Evolutionary conservation across 2,888 invertebrate species (phyloP).

Genomic region (Drosophila subquinaria): DNA sequence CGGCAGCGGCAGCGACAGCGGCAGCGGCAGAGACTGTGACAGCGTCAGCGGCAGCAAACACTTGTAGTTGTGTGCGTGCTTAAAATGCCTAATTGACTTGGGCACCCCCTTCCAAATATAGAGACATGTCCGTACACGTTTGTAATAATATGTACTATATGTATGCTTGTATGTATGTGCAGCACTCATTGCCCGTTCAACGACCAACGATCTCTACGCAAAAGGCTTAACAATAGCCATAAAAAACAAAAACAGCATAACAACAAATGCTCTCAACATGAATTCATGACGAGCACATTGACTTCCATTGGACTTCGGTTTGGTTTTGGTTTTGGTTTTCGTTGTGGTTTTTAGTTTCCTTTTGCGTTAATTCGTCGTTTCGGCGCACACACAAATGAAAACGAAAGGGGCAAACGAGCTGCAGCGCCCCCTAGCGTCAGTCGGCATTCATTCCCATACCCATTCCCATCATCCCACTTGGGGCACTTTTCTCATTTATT

Average conservation of each 20-base stretch:
- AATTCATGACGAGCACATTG: slow-evolving; percentile 74
- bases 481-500: slow-evolving; percentile 75
- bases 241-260: slow-evolving; percentile 39
- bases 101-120: slow-evolving; percentile 28
- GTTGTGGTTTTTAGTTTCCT: slow-evolving; percentile 37
- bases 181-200: slow-evolving; percentile 46
- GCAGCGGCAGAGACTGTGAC: not conserved
- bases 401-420: slow-evolving; percentile 69
- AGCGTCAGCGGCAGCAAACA: slow-evolving; percentile 25
- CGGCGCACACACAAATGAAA: slow-evolving; percentile 63
- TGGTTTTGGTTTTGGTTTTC: slow-evolving; percentile 10
- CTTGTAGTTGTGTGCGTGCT: slow-evolving; percentile 80
- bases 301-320: slow-evolving; percentile 71
- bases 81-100: slow-evolving; percentile 77
- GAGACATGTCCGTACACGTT: slow-evolving; percentile 49
- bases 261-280: slow-evolving; percentile 66
- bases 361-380: slow-evolving; percentile 32
- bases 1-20: not conserved
- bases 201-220: slow-evolving; percentile 59
- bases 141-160: slow-evolving; percentile 29
- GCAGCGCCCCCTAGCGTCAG: slow-evolving; percentile 18
- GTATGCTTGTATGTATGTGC: slow-evolving; percentile 15
- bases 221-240: slow-evolving; percentile 78
- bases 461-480: slow-evolving; percentile 32
- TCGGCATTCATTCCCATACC: not conserved